phyloP scores from a whole-genome alignment of 2,888 invertebrate genomes.

The Odontothrips loti region DNA sequence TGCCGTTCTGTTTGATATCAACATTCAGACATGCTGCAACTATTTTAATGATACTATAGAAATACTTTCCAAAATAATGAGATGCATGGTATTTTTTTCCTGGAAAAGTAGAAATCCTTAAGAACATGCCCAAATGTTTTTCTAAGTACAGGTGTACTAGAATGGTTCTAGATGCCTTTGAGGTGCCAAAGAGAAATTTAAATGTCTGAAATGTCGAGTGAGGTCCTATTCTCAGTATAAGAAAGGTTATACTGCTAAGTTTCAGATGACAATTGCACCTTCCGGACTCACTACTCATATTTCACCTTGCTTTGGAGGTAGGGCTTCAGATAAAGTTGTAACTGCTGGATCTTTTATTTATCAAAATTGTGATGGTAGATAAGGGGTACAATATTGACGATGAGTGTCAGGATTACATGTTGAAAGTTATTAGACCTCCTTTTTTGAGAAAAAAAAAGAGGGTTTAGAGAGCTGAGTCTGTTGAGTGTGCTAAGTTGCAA shows the following conservation, averaged over 20 bases:
- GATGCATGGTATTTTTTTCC: conserved; percentile 32
- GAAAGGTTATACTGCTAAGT: conserved; percentile 33
- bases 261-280: conserved; percentile 34
- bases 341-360: conserved; percentile 30
- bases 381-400: conserved; percentile 34
- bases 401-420: conserved; percentile 25
- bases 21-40: not conserved
- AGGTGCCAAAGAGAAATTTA: conserved; percentile 33
- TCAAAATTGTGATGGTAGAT: conserved; percentile 34
- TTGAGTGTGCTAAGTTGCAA: conserved; percentile 27
- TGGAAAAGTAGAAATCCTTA: conserved; percentile 31
- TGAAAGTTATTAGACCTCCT: conserved; percentile 9
- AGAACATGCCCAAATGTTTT: conserved; percentile 34
- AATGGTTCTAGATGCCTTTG: conserved; percentile 32
- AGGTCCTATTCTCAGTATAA: conserved; percentile 35
- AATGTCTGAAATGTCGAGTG: conserved; percentile 34
- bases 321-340: conserved; percentile 35
- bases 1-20: not conserved
- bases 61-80: conserved; percentile 28
- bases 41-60: not conserved
- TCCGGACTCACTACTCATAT: conserved; percentile 34
- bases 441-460: conserved; percentile 24
- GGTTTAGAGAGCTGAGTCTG: conserved; percentile 21
- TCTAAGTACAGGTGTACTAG: conserved; percentile 32
- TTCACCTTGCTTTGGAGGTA: conserved; percentile 34